Evolutionary conservation across 2,797 vertebrate species (phyloP).

Genomic region (Pseudomugil gertrudae): DNA sequence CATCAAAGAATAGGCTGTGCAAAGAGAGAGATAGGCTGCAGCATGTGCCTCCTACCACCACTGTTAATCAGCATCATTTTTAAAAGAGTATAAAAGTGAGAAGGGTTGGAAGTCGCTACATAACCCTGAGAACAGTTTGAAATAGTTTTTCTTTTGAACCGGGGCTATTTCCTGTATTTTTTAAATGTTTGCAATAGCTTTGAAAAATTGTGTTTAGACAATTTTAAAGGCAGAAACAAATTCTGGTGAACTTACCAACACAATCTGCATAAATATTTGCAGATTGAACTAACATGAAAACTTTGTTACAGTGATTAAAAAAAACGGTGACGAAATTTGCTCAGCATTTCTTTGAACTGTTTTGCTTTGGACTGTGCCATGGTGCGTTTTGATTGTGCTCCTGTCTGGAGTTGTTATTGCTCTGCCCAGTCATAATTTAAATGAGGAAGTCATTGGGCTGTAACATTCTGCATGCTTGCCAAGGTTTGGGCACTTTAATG

Average conservation of each 20-base stretch:
- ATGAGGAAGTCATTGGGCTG: slow-evolving; percentile 70
- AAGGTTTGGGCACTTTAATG: slow-evolving; percentile 60
- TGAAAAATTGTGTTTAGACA: not conserved
- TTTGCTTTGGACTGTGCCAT: slow-evolving; percentile 38
- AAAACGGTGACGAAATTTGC: not conserved
- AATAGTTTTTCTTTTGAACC: slow-evolving; percentile 19
- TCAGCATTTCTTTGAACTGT: slow-evolving; percentile 1
- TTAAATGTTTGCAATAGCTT: not conserved
- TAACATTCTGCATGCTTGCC: slow-evolving; percentile 55
- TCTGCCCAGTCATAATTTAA: slow-evolving; percentile 62
- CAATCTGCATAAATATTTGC: not conserved
- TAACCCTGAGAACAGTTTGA: slow-evolving; percentile 41
- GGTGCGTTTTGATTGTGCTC: slow-evolving; percentile 41
- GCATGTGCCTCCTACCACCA: slow-evolving; percentile 65
- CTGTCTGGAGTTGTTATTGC: slow-evolving; percentile 47
- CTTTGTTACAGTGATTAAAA: not conserved
- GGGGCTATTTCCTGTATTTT: not conserved
- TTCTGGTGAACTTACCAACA: slow-evolving; percentile 4
- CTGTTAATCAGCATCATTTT: slow-evolving; percentile 80
- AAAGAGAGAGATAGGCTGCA: slow-evolving; percentile 47
- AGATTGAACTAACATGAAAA: not conserved
- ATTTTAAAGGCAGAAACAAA: not conserved
- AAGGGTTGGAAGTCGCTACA: slow-evolving; percentile 58
- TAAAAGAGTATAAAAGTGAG: slow-evolving; percentile 72
- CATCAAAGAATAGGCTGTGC: slow-evolving; percentile 86